Percentiles rank a stretch among this genome's conserved stretches.
phyloP scores from a whole-genome alignment of 2,113 vertebrate species.

The Ciconia boyciana region DNA sequence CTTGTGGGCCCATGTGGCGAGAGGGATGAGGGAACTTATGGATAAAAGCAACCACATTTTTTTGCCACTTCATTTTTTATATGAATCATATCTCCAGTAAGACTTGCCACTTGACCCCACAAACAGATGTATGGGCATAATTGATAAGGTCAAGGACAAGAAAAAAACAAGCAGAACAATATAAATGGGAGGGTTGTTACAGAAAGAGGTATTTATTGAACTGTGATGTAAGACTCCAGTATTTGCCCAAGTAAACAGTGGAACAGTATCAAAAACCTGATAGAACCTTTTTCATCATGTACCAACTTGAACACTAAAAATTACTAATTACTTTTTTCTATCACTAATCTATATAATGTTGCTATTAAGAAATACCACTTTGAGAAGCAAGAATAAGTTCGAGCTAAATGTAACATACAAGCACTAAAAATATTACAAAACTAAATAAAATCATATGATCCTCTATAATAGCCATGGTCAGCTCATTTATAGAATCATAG shows the following conservation, averaged over 20 bases:
- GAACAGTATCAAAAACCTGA: background rate
- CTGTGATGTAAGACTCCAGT: background rate
- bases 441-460: background rate
- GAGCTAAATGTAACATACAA: background rate
- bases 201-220: background rate
- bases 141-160: background rate
- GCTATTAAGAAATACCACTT: background rate
- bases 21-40: background rate
- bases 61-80: background rate
- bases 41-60: background rate
- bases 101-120: background rate
- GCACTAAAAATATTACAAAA: background rate
- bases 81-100: background rate
- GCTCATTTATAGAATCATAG: background rate
- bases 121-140: background rate
- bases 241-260: background rate
- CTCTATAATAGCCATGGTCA: background rate
- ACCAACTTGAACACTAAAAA: background rate
- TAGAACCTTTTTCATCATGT: background rate
- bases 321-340: background rate
- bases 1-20: background rate
- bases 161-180: background rate
- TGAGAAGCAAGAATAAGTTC: background rate
- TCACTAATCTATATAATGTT: background rate
- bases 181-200: background rate